phyloP scores from a whole-genome alignment of 1,140 invertebrate genomes.

The Euschistus heros region DNA sequence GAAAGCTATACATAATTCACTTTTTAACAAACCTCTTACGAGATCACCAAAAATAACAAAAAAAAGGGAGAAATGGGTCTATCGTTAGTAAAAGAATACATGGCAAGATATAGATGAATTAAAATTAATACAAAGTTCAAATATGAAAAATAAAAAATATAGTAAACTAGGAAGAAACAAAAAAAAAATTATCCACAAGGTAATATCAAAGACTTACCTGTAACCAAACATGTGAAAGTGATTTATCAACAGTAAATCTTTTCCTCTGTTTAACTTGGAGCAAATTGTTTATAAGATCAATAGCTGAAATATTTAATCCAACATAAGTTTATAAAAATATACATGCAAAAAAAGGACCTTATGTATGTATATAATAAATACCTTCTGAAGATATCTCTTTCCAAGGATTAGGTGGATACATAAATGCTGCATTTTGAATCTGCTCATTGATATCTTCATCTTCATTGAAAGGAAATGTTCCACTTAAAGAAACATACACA shows the following conservation, averaged over 20 bases:
- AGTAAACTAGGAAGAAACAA: not conserved
- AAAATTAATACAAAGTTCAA: not conserved
- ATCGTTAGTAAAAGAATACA: too few relatives aligned
- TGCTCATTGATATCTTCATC: constrained; percentile 99
- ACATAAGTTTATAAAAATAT: constrained; percentile 4
- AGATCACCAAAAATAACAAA: too few relatives aligned
- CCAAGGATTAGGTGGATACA: constrained; percentile 98
- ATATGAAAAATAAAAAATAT: not conserved
- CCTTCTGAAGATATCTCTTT: constrained; percentile 94
- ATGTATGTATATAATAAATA: constrained; percentile 35
- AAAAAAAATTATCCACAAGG: not conserved
- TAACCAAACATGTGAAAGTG: constrained; percentile 86
- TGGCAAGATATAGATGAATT: not conserved
- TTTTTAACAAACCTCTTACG: too few relatives aligned
- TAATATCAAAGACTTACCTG: constrained; percentile 47
- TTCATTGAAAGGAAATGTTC: constrained; percentile 98
- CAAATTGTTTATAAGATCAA: constrained; percentile 95
- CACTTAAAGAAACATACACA: constrained; percentile 90
- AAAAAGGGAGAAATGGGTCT: too few relatives aligned
- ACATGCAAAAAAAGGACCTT: constrained; percentile 19
- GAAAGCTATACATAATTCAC: too few relatives aligned
- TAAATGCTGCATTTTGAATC: constrained; percentile 98
- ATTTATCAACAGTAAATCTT: constrained; percentile 93
- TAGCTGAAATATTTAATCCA: constrained; percentile 55
- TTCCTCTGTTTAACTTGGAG: constrained; percentile 98